These are phyloP conservation scores for Champsocephalus esox DNA, from an alignment of 2,797 vertebrate species.

Conservation along the genomic window DNA sequence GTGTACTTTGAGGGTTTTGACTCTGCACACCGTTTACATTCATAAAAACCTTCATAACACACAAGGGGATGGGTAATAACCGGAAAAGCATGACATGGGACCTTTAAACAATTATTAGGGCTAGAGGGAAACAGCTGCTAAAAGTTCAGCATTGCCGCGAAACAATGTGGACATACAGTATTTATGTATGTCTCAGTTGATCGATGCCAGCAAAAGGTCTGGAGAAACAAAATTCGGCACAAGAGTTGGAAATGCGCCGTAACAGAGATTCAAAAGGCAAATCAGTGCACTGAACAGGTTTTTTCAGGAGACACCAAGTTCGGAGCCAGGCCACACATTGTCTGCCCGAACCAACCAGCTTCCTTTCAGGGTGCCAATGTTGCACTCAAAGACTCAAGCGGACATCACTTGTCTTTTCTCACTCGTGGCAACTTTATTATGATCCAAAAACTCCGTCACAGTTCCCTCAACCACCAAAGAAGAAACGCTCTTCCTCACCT, in stretches of 20 bases:
- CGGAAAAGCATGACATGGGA: too few species aligned
- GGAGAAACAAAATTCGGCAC: conserved; percentile 29
- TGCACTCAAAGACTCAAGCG: too few species aligned
- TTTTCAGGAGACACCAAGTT: conserved; percentile 26
- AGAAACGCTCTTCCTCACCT: too few species aligned
- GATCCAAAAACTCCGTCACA: too few species aligned
- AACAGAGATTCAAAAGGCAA: conserved; percentile 39
- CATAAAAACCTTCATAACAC: too few species aligned
- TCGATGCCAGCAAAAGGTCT: conserved; percentile 29
- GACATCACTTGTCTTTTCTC: too few species aligned
- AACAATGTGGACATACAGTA: neutral
- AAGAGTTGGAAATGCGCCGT: neutral
- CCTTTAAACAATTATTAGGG: too few species aligned
- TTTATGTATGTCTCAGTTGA: neutral
- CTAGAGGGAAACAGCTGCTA: neutral
- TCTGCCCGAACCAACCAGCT: conserved; percentile 12
- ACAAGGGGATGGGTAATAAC: too few species aligned
- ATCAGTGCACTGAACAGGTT: conserved; percentile 16
- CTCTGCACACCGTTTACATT: too few species aligned
- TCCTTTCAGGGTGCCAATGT: conserved; percentile 25
- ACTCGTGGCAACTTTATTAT: too few species aligned
- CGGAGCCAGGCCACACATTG: conserved; percentile 17
- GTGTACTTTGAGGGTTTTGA: too few species aligned
- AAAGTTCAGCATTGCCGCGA: neutral
- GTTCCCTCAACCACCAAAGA: too few species aligned